phyloP scores from a whole-genome alignment of 53 echinoderm and acorn worm species.

The Glandiceps talaboti region DNA sequence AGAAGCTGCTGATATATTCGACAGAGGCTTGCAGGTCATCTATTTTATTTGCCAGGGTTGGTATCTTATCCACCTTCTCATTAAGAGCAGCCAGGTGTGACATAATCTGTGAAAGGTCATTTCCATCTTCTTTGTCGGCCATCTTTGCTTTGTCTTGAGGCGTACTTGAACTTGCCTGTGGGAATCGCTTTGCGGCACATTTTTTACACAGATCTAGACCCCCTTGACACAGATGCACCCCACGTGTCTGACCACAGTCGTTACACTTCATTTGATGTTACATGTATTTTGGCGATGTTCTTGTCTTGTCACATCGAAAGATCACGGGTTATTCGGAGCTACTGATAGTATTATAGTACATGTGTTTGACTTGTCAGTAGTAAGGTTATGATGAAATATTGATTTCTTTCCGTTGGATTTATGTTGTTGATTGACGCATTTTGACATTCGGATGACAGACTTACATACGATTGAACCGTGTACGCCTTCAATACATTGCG shows the following conservation, averaged over 20 bases:
- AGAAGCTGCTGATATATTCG: not conserved
- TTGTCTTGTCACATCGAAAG: no score
- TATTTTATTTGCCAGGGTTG: not conserved
- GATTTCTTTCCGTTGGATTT: no score
- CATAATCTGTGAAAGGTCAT: not conserved
- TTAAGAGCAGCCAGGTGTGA: not conserved
- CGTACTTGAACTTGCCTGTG: not conserved
- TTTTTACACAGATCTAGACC: not conserved
- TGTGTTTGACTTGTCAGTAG: no score
- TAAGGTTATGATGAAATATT: no score
- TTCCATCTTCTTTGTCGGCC: not conserved
- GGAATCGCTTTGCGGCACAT: not conserved
- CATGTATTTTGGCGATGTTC: no score
- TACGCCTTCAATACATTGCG: no score
- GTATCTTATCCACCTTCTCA: not conserved
- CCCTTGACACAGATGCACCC: not conserved
- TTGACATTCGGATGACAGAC: no score
- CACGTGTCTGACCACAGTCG: not conserved
- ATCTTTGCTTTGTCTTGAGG: not conserved
- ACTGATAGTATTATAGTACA: no score
- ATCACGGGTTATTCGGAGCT: no score
- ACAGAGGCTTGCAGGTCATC: not conserved
- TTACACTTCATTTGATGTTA: not conserved
- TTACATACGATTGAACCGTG: no score
- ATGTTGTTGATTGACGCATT: no score